phyloP scores from a whole-genome alignment of 2,888 invertebrate species.

The Plusia festucae region DNA sequence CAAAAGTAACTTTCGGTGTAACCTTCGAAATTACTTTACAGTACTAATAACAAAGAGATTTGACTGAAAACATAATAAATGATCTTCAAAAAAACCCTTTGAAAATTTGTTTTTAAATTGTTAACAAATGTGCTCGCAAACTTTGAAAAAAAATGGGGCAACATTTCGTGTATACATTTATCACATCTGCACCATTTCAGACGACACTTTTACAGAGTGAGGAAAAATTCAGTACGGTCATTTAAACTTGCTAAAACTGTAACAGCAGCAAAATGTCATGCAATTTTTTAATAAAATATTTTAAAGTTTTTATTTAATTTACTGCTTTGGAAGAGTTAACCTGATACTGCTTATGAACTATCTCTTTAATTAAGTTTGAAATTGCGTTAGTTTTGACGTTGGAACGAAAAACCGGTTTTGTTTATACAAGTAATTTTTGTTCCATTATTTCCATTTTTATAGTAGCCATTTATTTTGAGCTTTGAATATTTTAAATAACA shows the following conservation, averaged over 20 bases:
- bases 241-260: slow-evolving; percentile 13
- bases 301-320: too few species aligned
- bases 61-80: background rate
- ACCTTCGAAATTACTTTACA: background rate
- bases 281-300: background rate
- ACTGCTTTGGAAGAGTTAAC: background rate
- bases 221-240: slow-evolving; percentile 7
- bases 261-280: background rate
- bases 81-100: background rate
- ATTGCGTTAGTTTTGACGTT: background rate
- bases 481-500: background rate
- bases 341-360: background rate
- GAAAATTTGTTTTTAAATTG: background rate
- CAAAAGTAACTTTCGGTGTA: background rate
- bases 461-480: background rate
- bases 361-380: background rate
- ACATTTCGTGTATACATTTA: slow-evolving; percentile 4
- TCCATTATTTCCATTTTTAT: background rate
- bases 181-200: slow-evolving; percentile 41
- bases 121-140: background rate
- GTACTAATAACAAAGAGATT: background rate
- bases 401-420: background rate
- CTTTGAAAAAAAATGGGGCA: slow-evolving; percentile 2
- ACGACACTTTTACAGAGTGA: slow-evolving; percentile 9
- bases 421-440: background rate